These are phyloP conservation scores for Ormyrus nitidulus DNA, from an alignment of 2,888 invertebrate species.

Conservation along the genomic window DNA sequence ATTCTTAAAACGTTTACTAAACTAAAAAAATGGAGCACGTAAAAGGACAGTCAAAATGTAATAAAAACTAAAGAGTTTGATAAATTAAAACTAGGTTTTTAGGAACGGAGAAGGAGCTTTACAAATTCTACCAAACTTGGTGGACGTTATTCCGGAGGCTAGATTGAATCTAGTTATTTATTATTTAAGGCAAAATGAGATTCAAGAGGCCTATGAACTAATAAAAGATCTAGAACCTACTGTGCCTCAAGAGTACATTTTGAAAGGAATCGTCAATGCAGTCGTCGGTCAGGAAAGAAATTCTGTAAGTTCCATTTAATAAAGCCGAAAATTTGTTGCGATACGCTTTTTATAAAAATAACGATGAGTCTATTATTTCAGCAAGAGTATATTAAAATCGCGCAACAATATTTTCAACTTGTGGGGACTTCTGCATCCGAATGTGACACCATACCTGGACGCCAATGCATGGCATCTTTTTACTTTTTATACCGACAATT, in stretches of 20 bases:
- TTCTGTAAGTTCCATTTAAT: slow-evolving; percentile 80
- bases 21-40: no score
- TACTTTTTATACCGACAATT: slow-evolving; percentile 96
- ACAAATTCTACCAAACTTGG: slow-evolving; percentile 92
- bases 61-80: neutral
- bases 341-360: slow-evolving; percentile 1
- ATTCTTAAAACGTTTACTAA: no score
- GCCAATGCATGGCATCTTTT: slow-evolving; percentile 99
- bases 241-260: slow-evolving; percentile 95
- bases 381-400: slow-evolving; percentile 95
- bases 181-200: slow-evolving; percentile 91
- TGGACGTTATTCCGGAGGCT: slow-evolving; percentile 98
- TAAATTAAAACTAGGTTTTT: slow-evolving; percentile 79
- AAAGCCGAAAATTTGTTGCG: no score
- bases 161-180: slow-evolving; percentile 96
- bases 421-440: slow-evolving; percentile 98
- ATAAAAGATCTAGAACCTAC: slow-evolving; percentile 95
- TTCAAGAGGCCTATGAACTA: slow-evolving; percentile 90
- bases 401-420: slow-evolving; percentile 96
- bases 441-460: slow-evolving; percentile 97
- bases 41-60: neutral
- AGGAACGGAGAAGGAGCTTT: slow-evolving; percentile 94
- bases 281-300: slow-evolving; percentile 93
- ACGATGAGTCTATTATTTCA: slow-evolving; percentile 71
- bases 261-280: slow-evolving; percentile 97